These are phyloP conservation scores for Gasterosteus aculeatus DNA, from an alignment of 2,113 vertebrate species.

Conservation along the genomic window DNA sequence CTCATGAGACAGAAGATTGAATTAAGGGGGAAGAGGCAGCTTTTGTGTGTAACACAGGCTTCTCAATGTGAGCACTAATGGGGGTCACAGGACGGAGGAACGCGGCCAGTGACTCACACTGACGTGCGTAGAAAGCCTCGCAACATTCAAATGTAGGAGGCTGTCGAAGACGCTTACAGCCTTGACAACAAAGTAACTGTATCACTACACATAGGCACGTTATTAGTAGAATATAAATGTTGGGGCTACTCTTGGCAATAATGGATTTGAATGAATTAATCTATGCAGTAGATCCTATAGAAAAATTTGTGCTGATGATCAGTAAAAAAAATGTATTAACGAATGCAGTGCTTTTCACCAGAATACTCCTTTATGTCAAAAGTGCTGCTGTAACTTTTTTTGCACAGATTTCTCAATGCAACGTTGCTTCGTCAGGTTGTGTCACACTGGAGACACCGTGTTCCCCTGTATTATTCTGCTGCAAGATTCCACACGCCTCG, in stretches of 20 bases:
- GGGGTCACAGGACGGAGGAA: slow-evolving; percentile 70
- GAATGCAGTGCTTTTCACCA: neutral
- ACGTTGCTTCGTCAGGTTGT: neutral
- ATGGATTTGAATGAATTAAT: neutral
- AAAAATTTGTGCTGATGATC: neutral
- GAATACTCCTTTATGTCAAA: neutral
- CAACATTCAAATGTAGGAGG: neutral
- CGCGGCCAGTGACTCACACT: slow-evolving; percentile 13
- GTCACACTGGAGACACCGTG: neutral
- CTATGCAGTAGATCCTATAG: neutral
- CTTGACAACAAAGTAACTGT: neutral
- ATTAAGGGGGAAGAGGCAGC: slow-evolving; percentile 56
- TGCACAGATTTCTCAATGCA: too few species aligned
- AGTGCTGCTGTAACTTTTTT: neutral
- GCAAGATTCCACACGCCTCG: neutral
- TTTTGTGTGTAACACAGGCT: slow-evolving; percentile 46
- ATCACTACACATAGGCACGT: neutral
- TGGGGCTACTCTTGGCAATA: neutral
- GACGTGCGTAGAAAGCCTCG: neutral
- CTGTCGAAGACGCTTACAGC: neutral
- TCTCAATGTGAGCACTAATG: slow-evolving; percentile 65
- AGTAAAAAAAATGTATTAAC: neutral
- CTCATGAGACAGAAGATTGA: slow-evolving; percentile 50
- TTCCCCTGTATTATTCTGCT: neutral
- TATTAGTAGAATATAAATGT: neutral